phyloP scores from a whole-genome alignment of 2,888 invertebrate genomes.

The Hetaerina titia region DNA sequence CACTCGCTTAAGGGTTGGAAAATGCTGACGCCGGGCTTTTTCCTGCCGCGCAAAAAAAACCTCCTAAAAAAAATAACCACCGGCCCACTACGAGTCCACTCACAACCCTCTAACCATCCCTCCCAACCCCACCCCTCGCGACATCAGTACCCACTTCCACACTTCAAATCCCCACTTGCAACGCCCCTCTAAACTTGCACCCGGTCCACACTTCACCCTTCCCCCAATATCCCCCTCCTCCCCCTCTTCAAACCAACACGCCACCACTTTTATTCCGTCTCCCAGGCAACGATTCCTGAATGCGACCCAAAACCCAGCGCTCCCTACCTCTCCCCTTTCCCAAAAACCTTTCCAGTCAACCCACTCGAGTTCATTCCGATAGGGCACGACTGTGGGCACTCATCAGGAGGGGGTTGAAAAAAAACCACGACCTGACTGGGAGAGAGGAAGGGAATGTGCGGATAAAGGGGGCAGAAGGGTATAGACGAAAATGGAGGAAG shows the following conservation, averaged over 20 bases:
- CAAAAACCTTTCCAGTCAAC: conserved; percentile 2
- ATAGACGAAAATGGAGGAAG: neutral
- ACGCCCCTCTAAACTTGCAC: neutral
- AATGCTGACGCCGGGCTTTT: neutral
- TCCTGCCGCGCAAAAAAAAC: neutral
- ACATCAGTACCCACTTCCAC: neutral
- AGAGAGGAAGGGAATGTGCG: neutral
- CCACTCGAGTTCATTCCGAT: conserved; percentile 40
- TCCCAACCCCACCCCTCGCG: neutral
- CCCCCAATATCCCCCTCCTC: neutral
- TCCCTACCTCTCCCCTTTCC: neutral
- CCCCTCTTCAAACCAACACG: neutral
- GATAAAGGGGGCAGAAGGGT: neutral
- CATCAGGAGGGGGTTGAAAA: neutral
- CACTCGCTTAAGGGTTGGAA: neutral
- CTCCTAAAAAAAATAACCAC: neutral
- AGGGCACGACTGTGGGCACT: conserved; percentile 20
- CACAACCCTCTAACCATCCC: neutral
- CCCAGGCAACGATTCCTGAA: neutral
- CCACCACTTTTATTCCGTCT: neutral
- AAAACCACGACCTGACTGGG: neutral
- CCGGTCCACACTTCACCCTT: neutral
- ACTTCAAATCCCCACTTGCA: neutral
- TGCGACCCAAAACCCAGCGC: neutral
- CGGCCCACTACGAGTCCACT: neutral